Evolutionary conservation across 2,888 invertebrate species (phyloP).

Genomic region (Amblyjoppa proteus): DNA sequence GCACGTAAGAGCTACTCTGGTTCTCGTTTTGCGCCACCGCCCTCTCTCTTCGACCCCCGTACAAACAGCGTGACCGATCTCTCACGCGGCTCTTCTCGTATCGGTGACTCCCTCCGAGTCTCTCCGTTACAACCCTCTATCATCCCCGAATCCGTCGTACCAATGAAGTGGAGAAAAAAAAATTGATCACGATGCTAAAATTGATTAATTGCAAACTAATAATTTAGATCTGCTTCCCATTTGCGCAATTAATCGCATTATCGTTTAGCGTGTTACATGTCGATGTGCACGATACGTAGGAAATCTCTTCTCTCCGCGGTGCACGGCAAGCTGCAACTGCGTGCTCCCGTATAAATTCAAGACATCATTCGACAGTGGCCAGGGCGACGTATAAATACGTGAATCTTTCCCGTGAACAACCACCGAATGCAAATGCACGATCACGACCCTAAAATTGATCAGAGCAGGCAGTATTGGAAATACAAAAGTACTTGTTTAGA

Average conservation of each 20-base stretch:
- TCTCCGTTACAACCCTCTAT: conserved; percentile 9
- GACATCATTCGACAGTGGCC: too few species aligned
- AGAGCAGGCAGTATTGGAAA: too few species aligned
- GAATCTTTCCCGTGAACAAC: too few species aligned
- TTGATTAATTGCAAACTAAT: neutral
- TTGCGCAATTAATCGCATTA: neutral
- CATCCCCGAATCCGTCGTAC: conserved; percentile 9
- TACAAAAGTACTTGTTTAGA: too few species aligned
- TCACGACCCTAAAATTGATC: too few species aligned
- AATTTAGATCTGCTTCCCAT: neutral
- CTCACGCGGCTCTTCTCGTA: conserved; percentile 46
- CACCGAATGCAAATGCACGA: too few species aligned
- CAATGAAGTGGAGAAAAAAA: neutral
- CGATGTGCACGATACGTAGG: too few species aligned
- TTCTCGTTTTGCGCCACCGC: conserved; percentile 39
- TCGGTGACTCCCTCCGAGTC: conserved; percentile 33
- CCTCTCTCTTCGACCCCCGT: conserved; percentile 31
- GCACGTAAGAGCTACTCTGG: conserved; percentile 18
- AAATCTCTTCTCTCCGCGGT: too few species aligned
- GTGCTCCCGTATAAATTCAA: too few species aligned
- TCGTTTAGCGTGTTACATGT: too few species aligned
- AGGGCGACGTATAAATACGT: too few species aligned
- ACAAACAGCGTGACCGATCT: conserved; percentile 57
- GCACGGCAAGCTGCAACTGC: too few species aligned
- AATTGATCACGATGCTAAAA: neutral